Evolutionary conservation across 1,140 invertebrate genomes (phyloP).

Genomic region (Drosophila sp.): DNA sequence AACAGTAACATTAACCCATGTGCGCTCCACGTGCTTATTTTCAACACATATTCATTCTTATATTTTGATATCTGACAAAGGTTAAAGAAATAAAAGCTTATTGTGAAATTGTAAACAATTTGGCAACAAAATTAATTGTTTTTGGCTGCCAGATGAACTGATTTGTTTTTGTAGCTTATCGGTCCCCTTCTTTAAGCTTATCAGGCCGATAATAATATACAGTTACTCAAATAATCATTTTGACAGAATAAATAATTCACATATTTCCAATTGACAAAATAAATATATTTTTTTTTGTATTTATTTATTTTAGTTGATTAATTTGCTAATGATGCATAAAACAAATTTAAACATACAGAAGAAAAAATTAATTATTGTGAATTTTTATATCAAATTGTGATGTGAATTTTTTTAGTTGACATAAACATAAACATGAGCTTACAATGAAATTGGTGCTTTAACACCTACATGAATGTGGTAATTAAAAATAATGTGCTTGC

Average conservation of each 20-base stretch:
- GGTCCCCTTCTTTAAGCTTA: conserved; percentile 4
- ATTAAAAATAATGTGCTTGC: not conserved
- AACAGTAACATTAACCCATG: conserved; percentile 53
- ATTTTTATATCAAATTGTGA: too few species aligned
- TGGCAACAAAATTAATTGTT: not conserved
- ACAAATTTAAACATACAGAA: too few species aligned
- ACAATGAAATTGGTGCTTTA: too few species aligned
- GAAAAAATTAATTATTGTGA: too few species aligned
- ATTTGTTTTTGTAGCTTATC: conserved; percentile 22
- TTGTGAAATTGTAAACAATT: conserved; percentile 20
- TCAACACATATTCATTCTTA: not conserved
- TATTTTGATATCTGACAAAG: not conserved
- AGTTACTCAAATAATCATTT: not conserved
- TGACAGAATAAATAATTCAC: too few species aligned
- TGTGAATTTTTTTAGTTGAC: too few species aligned
- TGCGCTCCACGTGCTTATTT: conserved; percentile 21
- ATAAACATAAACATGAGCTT: too few species aligned
- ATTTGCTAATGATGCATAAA: too few species aligned
- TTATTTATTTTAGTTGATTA: too few species aligned
- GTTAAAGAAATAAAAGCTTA: conserved; percentile 10
- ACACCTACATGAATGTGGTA: too few species aligned
- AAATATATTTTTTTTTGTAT: too few species aligned
- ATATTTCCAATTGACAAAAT: too few species aligned
- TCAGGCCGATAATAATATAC: conserved; percentile 24
- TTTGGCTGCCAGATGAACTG: conserved; percentile 5